Evolutionary conservation across 2,113 vertebrate species (phyloP).

Genomic region (Trematocara nigrifrons): DNA sequence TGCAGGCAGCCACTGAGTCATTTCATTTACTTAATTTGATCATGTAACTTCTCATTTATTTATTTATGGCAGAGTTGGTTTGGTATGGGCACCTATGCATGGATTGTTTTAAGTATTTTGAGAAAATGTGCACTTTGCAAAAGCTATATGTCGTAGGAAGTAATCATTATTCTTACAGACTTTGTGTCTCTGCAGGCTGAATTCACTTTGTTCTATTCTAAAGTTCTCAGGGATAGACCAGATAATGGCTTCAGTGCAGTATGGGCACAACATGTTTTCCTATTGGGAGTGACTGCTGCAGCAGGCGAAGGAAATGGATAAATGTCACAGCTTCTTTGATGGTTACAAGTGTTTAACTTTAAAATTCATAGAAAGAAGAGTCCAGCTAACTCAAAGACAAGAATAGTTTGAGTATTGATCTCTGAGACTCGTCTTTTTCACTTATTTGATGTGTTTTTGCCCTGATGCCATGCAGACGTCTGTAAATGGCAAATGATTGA

Average conservation of each 20-base stretch:
- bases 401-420: not conserved
- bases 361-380: slow-evolving; percentile 33
- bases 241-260: not conserved
- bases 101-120: not conserved
- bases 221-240: not conserved
- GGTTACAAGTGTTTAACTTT: slow-evolving; percentile 16
- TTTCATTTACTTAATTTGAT: slow-evolving; percentile 1
- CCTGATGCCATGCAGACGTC: not conserved
- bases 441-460: not conserved
- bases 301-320: not conserved
- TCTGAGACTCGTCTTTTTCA: not conserved
- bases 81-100: not conserved
- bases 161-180: not conserved
- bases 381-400: not conserved
- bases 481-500: not conserved
- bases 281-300: slow-evolving; percentile 16
- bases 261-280: not conserved
- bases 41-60: not conserved
- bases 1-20: not conserved
- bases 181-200: not conserved
- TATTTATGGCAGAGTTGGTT: not conserved
- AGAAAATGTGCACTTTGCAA: not conserved
- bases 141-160: not conserved
- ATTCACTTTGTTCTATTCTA: not conserved
- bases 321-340: not conserved